Base-by-base conservation (phyloP, 2,888 invertebrate genomes). In the Stegana nigrithorax region DNA sequence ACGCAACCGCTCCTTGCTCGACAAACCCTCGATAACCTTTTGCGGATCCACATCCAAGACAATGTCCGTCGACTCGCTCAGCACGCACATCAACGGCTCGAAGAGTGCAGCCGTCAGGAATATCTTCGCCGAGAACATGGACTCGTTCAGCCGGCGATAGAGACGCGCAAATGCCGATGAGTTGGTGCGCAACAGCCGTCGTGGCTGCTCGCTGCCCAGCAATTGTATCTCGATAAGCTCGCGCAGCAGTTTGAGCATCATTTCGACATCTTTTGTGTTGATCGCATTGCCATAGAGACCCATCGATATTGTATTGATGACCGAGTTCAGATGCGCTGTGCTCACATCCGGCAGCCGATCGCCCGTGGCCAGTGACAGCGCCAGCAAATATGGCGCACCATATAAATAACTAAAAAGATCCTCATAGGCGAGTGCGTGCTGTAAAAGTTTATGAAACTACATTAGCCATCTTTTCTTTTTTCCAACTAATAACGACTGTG, bases 71-170 rank as follows among this genome's bases (percentile, higher is more conserved):
- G 95, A 95, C 73, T 95, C 95, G 84, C 94, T 93, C 39, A 98
- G 88, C 47, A 98, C 89, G 59, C 92, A 90, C 90, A 97, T 93
- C 56, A 98, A 92, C 0, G 98, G 97, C 47, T 92, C 92, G 84
- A 96, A 94, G 10, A 98, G 88, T 0, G 97, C 94, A 1, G 97
- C 94, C 2, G 96, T 93, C 21, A 99, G 89, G 87, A 98, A 98
- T 76, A 97, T 90, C 73, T 96, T 93, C 0, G 97, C 95, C 0
- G 96, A 93, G 73, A 95, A 92, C 73, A 97, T 89, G 0, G 93
- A 93, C 80, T 98, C 98, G 58, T 93, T 93, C 81, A 96, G 93
- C 59, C 93, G 91, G 45, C 92, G 92, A 87, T 96, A 98, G 45
- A 97, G 88, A 10, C 92, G 89, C 12, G 94, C 91, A 80, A 98